phyloP scores from a whole-genome alignment of 1,140 invertebrate genomes.

The Leptonema lineaticorne region DNA sequence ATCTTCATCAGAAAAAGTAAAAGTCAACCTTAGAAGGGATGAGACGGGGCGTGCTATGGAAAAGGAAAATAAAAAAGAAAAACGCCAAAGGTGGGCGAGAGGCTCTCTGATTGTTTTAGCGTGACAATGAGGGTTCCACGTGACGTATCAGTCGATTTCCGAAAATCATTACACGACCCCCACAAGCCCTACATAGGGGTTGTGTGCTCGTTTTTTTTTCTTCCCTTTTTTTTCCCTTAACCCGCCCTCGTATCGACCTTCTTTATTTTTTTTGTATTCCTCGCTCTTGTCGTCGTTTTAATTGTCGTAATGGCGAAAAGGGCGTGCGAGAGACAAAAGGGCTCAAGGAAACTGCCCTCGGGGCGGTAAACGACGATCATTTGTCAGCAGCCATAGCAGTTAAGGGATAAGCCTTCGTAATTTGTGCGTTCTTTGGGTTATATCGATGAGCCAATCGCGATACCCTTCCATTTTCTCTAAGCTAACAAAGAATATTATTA shows the following conservation, averaged over 20 bases:
- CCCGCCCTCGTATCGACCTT: too few species aligned
- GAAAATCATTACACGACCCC: slow-evolving; percentile 5
- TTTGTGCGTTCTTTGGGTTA: slow-evolving; percentile 17
- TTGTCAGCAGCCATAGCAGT: slow-evolving; percentile 21
- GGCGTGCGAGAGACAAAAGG: slow-evolving; percentile 16
- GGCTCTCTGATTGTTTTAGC: background rate
- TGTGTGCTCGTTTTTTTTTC: background rate
- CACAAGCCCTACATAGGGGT: too few species aligned
- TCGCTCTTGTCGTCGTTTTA: slow-evolving; percentile 28
- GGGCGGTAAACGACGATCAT: slow-evolving; percentile 22
- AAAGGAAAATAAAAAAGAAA: too few species aligned
- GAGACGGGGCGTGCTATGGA: too few species aligned
- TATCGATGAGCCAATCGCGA: background rate
- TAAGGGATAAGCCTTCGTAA: slow-evolving; percentile 32
- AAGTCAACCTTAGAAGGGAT: too few species aligned
- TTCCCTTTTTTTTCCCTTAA: background rate
- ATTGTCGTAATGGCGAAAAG: slow-evolving; percentile 25
- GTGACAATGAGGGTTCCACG: background rate
- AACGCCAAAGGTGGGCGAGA: background rate
- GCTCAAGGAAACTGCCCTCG: slow-evolving; percentile 19
- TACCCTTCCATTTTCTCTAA: background rate
- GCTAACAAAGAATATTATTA: too few species aligned
- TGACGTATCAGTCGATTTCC: background rate
- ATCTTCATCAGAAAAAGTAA: too few species aligned
- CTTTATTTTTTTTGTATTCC: too few species aligned